Evolutionary conservation across 2,113 vertebrate genomes (phyloP).

Genomic region (Notothenia rossii): DNA sequence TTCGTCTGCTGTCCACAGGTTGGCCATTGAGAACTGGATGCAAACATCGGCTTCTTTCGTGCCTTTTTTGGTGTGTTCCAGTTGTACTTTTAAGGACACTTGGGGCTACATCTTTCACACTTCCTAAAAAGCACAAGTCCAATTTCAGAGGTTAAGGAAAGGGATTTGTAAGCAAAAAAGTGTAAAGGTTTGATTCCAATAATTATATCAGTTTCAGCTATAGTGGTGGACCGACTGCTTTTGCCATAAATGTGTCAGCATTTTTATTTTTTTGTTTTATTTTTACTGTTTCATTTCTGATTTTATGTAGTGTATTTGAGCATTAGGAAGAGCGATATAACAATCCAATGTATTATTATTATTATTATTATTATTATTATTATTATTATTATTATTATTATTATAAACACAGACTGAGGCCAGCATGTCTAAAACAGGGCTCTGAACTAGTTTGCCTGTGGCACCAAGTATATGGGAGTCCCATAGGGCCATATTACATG

Average conservation of each 20-base stretch:
- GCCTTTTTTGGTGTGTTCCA: slow-evolving; percentile 71
- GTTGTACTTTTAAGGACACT: background rate
- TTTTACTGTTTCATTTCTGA: too few species aligned
- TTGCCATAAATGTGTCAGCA: background rate
- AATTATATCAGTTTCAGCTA: background rate
- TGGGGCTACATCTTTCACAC: slow-evolving; percentile 5
- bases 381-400: too few species aligned
- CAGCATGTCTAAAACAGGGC: background rate
- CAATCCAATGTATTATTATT: too few species aligned
- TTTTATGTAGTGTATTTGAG: too few species aligned
- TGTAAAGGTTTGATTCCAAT: background rate
- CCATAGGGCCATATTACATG: background rate
- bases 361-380: too few species aligned
- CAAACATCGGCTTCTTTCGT: slow-evolving; percentile 14
- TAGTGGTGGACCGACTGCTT: background rate
- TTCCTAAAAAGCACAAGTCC: slow-evolving; percentile 41
- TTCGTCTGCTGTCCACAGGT: slow-evolving; percentile 20
- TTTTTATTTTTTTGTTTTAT: too few species aligned
- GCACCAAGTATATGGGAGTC: too few species aligned
- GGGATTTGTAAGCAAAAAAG: background rate
- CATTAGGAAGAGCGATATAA: too few species aligned
- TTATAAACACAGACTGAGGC: too few species aligned
- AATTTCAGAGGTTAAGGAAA: background rate
- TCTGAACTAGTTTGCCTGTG: too few species aligned
- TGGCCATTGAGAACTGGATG: slow-evolving; percentile 4